Percentiles rank a stretch among this genome's conserved stretches.
These are phyloP conservation scores for Peromyscus aztecus DNA, from an alignment of 2,797 vertebrate species.

Conservation along the genomic window DNA sequence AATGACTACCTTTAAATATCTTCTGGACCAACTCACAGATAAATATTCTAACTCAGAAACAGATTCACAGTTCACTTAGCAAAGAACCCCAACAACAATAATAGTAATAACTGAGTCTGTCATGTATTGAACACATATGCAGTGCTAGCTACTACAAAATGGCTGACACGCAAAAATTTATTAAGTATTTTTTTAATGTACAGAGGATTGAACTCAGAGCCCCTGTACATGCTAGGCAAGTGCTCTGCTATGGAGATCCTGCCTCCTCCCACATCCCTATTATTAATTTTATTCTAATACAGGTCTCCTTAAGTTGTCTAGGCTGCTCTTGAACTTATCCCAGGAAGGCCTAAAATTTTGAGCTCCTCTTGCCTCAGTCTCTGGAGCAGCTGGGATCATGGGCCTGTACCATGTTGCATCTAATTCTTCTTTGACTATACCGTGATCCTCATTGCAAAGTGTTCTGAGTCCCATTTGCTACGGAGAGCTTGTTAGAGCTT, in stretches of 20 bases:
- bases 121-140: background rate
- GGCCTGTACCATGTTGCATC: background rate
- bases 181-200: background rate
- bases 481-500: background rate
- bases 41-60: background rate
- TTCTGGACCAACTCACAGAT: constrained; percentile 37
- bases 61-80: constrained; percentile 11
- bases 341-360: background rate
- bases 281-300: background rate
- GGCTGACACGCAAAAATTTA: background rate
- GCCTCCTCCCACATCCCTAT: background rate
- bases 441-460: background rate
- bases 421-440: background rate
- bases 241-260: rapidly evolving
- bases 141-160: background rate
- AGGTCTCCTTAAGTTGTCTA: background rate
- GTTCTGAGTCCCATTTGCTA: background rate
- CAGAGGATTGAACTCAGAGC: background rate
- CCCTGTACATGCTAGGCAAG: background rate
- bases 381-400: no score
- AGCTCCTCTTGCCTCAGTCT: background rate
- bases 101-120: background rate
- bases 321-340: background rate
- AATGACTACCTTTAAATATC: constrained; percentile 51
- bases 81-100: constrained; percentile 53